Base-by-base conservation (phyloP, 2,113 vertebrate genomes). In the Hepsetus odoe region DNA sequence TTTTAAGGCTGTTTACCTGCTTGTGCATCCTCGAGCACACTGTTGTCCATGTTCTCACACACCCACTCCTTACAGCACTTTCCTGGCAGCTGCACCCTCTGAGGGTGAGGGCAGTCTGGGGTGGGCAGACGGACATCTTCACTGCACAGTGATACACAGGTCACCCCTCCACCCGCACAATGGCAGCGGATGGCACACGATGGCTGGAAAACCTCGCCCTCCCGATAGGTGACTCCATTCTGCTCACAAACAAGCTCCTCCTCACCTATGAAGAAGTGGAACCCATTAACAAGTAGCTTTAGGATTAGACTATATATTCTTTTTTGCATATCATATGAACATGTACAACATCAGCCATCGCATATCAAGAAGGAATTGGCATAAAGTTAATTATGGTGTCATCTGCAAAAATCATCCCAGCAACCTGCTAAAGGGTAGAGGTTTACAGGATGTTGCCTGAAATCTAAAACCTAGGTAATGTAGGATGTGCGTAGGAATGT, bases 1-100 rank as follows among this genome's bases (percentile, higher is more conserved):
- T 32, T 14, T 59, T 26, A 28, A 9, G 12, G 56, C 18, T 33
- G 13, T 40, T 81, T 84, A 96, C 95, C 95, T 93, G 92, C 74
- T 61, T 90, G 84, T 28, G 90, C 87, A 4, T 93, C 90, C 80
- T 91, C 88, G 30, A 91, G 82, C 71, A 93, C 81, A 0, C 83
- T 90, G 90, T 90, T 92, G n/a, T 93, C 89, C 64, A 83, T 83
- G 74, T 85, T 88, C 56, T 95, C 93, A 0, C 97, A 99, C 87
- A 96, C 89, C 97, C 97, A 99, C 83, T 96, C 94, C 0, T 91
- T 94, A 77, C 97, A 99, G 92, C 97, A 99, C 79, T 93, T 95
- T 14, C 96, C 97, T 0, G 94, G 95, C 1, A 95, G 76, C 40
- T 91, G 90, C 3, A 97, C 72, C 0, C 86, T 89, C 42, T 88